phyloP scores from a whole-genome alignment of 2,888 invertebrate species.

The Cheilosia pagana region DNA sequence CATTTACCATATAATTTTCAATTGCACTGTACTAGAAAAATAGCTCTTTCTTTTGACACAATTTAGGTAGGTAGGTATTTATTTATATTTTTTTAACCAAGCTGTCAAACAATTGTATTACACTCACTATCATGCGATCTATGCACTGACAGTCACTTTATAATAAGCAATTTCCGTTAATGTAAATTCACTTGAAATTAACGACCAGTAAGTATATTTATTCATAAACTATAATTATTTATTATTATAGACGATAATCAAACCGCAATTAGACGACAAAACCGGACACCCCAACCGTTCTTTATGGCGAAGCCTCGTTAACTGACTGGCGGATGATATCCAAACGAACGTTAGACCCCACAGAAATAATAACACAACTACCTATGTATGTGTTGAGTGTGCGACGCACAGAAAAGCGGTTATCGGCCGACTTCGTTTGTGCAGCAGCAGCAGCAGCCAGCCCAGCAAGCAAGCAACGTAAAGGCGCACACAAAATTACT shows the following conservation, averaged over 20 bases:
- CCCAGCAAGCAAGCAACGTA: conserved; percentile 31
- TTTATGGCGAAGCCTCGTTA: conserved; percentile 73
- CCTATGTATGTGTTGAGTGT: conserved; percentile 35
- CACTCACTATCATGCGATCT: neutral
- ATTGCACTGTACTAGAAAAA: conserved; percentile 21
- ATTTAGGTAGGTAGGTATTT: neutral
- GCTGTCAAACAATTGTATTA: conserved; percentile 21
- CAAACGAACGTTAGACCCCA: conserved; percentile 73
- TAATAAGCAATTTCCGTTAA: conserved; percentile 48
- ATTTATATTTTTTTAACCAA: conserved; percentile 3
- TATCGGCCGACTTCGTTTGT: conserved; percentile 59
- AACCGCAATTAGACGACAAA: conserved; percentile 68
- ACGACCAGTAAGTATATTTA: conserved; percentile 35
- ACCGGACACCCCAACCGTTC: conserved; percentile 71
- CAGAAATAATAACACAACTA: conserved; percentile 74
- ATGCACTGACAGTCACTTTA: conserved; percentile 33
- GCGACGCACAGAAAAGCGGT: conserved; percentile 66
- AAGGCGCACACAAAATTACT: conserved; percentile 55
- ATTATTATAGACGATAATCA: conserved; percentile 69
- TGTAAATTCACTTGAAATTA: conserved; percentile 48
- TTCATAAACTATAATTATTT: conserved; percentile 68
- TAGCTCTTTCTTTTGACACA: conserved; percentile 11
- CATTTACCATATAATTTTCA: conserved; percentile 55
- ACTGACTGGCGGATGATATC: conserved; percentile 71
- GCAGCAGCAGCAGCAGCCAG: conserved; percentile 44